phyloP scores from a whole-genome alignment of 2,888 invertebrate species.

The Poecilus cupreus region DNA sequence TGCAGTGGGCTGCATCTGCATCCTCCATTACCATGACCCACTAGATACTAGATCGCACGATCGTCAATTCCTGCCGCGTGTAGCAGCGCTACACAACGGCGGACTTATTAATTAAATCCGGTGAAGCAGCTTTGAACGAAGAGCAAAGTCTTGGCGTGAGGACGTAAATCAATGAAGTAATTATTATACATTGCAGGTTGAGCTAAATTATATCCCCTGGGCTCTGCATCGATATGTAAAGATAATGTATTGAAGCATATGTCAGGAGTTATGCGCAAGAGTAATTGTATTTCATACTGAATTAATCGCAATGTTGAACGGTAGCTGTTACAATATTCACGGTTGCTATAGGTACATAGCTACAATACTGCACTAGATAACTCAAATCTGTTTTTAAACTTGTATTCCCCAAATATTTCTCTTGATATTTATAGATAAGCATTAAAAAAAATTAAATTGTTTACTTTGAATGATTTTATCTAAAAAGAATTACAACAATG shows the following conservation, averaged over 20 bases:
- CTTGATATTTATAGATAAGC: no score
- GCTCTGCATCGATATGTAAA: not conserved
- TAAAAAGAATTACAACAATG: no score
- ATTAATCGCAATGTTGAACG: not conserved
- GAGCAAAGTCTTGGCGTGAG: not conserved
- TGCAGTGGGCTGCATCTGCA: not conserved
- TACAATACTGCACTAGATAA: no score
- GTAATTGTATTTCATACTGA: not conserved
- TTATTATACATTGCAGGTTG: constrained; percentile 18
- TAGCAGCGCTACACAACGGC: not conserved
- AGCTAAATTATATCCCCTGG: not conserved
- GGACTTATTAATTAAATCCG: not conserved
- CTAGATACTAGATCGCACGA: not conserved
- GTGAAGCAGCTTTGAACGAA: not conserved
- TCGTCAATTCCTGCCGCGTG: not conserved
- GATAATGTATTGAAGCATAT: not conserved
- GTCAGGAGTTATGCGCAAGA: not conserved
- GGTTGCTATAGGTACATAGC: no score
- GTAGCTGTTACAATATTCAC: no score
- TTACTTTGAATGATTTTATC: no score
- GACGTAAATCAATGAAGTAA: constrained; percentile 19
- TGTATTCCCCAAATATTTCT: no score
- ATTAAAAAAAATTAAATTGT: no score
- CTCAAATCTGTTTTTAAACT: no score
- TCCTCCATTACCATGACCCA: not conserved